Evolutionary conservation across 2,797 vertebrate species (phyloP).

Genomic region (Pantherophis alleghaniensis): DNA sequence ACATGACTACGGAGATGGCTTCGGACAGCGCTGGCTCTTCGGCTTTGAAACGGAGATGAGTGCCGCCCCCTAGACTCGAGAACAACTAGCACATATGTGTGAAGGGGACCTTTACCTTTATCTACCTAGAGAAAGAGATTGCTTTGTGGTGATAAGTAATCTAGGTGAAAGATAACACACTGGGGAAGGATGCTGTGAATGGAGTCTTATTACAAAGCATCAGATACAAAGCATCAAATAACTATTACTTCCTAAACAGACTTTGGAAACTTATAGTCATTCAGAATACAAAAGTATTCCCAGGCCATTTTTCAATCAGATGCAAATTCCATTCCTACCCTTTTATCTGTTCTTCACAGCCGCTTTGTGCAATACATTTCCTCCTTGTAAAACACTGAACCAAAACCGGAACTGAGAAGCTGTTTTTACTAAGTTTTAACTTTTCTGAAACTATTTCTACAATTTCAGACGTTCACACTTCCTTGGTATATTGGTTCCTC

Average conservation of each 20-base stretch:
- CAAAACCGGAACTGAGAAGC: not conserved
- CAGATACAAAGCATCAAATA: not conserved
- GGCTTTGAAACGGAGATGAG: no score
- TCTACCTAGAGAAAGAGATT: not conserved
- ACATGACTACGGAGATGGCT: no score
- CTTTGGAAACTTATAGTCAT: not conserved
- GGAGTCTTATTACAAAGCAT: not conserved
- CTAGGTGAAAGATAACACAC: not conserved
- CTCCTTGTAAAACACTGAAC: not conserved
- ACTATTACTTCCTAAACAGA: not conserved
- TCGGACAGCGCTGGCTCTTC: no score
- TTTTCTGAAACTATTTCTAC: not conserved
- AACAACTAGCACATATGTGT: no score
- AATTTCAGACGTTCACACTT: not conserved
- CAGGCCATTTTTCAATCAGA: not conserved
- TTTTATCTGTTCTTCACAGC: not conserved
- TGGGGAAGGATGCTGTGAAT: not conserved
- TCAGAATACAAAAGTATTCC: not conserved
- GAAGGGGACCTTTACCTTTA: no score
- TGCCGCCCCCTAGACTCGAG: no score
- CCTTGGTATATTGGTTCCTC: not conserved
- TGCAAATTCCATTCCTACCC: not conserved
- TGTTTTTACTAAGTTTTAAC: not conserved
- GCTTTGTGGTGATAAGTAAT: not conserved
- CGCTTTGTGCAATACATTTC: not conserved